Evolutionary conservation across 2,888 invertebrate species (phyloP).

Genomic region (Acrobasis suavella): DNA sequence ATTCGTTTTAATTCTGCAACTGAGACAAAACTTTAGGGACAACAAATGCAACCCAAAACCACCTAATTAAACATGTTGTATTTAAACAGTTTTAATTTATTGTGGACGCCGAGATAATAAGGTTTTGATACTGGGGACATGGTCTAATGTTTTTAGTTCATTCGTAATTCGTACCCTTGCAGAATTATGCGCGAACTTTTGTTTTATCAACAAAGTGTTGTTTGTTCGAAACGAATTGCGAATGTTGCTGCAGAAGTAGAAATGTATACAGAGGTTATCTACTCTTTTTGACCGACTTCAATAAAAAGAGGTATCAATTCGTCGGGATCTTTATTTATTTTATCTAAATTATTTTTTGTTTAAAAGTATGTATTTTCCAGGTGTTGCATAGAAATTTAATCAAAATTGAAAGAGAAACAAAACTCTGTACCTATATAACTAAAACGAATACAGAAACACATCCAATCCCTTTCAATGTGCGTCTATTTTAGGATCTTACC

Average conservation of each 20-base stretch:
- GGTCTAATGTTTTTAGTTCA: slow-evolving; percentile 17
- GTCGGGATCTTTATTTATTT: too few species aligned
- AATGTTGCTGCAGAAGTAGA: background rate
- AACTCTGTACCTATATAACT: background rate
- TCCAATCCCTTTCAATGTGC: slow-evolving; percentile 32
- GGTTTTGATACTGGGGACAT: slow-evolving; percentile 15
- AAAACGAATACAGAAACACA: background rate
- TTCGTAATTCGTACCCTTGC: slow-evolving; percentile 13
- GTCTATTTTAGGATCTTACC: slow-evolving; percentile 39
- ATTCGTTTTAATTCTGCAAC: background rate
- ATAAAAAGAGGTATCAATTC: too few species aligned
- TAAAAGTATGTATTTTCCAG: too few species aligned
- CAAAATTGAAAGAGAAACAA: background rate
- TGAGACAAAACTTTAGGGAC: slow-evolving; percentile 48
- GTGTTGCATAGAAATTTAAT: too few species aligned
- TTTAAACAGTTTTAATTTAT: slow-evolving; percentile 22
- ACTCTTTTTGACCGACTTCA: background rate
- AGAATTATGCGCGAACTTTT: slow-evolving; percentile 5
- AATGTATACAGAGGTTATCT: background rate
- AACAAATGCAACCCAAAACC: slow-evolving; percentile 44
- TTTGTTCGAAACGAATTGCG: slow-evolving; percentile 7
- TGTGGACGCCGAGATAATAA: slow-evolving; percentile 12
- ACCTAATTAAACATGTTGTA: slow-evolving; percentile 36
- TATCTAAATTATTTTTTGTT: too few species aligned
- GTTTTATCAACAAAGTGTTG: slow-evolving; percentile 5